phyloP scores from a whole-genome alignment of 1,140 invertebrate species.

The Hylaeus volcanicus region DNA sequence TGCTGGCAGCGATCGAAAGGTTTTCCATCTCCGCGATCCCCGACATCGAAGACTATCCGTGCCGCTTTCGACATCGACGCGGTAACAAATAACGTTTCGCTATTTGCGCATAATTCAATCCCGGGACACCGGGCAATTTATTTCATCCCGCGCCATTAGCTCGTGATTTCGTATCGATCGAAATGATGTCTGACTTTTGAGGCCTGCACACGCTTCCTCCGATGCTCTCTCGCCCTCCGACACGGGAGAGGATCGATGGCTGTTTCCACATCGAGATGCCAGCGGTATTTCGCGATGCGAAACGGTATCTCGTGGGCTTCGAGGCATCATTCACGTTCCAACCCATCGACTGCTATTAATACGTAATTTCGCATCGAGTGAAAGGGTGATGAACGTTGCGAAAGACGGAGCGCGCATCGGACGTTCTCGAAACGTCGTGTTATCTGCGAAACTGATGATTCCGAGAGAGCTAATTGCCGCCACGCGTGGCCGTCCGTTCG shows the following conservation, averaged over 20 bases:
- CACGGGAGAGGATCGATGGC: neutral
- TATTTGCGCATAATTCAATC: too few relatives aligned
- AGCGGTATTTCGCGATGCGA: neutral
- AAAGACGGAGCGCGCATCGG: neutral
- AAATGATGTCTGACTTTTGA: neutral
- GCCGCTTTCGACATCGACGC: too few relatives aligned
- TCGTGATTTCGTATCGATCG: conserved; percentile 8
- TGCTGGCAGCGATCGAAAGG: too few relatives aligned
- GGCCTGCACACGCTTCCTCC: neutral
- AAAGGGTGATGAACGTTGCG: conserved; percentile 43
- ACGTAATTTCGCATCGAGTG: conserved; percentile 12
- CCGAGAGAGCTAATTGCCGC: conserved; percentile 33
- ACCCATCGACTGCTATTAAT: neutral
- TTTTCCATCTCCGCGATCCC: too few relatives aligned
- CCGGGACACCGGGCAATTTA: neutral
- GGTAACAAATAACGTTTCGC: too few relatives aligned
- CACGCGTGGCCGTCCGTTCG: conserved; percentile 14
- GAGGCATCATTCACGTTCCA: conserved; percentile 1
- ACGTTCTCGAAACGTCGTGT: neutral
- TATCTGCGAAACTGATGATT: conserved; percentile 10
- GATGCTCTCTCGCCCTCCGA: neutral
- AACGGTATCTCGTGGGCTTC: neutral
- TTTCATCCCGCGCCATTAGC: neutral
- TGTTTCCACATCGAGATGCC: neutral
- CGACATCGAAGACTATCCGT: too few relatives aligned